A percentile compares a stretch with the other conserved stretches of the same genome.
These are phyloP conservation scores for Oreochromis tanganicae DNA, from an alignment of 2,113 vertebrate species.

Conservation along the genomic window DNA sequence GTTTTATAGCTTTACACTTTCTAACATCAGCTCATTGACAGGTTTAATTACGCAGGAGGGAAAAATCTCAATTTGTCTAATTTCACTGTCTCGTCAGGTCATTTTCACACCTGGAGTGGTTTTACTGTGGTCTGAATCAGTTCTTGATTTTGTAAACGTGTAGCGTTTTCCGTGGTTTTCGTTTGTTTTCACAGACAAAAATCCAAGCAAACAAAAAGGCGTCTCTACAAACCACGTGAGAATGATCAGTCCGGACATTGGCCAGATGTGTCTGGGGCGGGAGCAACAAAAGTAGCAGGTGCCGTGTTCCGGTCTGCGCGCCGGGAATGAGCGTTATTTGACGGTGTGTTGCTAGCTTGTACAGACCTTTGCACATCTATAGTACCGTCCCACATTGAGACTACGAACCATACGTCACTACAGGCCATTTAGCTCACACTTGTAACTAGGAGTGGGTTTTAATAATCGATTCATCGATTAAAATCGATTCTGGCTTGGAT, in stretches of 20 bases:
- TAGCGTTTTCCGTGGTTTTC: neutral
- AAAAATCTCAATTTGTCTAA: rapidly evolving
- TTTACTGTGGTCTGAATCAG: neutral
- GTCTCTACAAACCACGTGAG: neutral
- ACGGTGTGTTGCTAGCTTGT: neutral
- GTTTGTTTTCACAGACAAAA: neutral
- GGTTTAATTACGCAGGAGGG: neutral
- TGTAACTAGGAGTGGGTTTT: too few species aligned
- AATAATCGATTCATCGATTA: too few species aligned
- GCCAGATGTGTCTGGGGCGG: neutral
- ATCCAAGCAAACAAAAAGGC: neutral
- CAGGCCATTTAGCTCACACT: neutral
- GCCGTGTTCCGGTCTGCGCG: rapidly evolving
- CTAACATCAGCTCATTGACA: neutral
- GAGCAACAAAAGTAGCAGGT: neutral
- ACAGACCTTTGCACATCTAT: neutral
- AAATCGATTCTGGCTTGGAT: too few species aligned
- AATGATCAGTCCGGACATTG: neutral
- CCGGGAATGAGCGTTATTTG: neutral
- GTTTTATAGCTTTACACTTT: rapidly evolving
- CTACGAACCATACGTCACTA: rapidly evolving
- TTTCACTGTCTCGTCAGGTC: neutral
- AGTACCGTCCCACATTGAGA: rapidly evolving
- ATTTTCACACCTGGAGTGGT: neutral
- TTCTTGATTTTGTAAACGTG: neutral